A percentile compares a stretch with the other conserved stretches of the same genome.
phyloP scores from a whole-genome alignment of 2,113 vertebrate genomes.

The Tetraodon nigroviridis region DNA sequence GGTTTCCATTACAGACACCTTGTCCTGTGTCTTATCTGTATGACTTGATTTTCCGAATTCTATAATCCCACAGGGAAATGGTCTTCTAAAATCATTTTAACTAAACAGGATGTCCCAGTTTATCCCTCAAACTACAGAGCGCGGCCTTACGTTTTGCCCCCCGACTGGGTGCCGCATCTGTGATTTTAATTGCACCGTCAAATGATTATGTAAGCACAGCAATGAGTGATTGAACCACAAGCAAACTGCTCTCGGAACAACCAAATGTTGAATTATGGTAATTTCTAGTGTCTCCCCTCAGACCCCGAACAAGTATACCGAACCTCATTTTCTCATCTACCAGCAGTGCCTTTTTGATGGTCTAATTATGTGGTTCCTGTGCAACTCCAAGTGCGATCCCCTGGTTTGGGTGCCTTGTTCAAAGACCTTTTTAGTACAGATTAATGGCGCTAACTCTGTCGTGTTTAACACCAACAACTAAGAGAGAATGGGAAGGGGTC shows the following conservation, averaged over 20 bases:
- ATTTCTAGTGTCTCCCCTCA: conserved; percentile 28
- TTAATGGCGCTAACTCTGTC: conserved; percentile 48
- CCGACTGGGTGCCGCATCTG: conserved; percentile 29
- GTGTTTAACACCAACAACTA: conserved; percentile 59
- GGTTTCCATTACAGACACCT: conserved; percentile 53
- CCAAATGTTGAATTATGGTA: conserved; percentile 44
- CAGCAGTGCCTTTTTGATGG: neutral
- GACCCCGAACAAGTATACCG: conserved; percentile 15
- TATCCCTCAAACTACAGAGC: no score
- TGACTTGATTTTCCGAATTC: conserved; percentile 8
- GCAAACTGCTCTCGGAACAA: conserved; percentile 31
- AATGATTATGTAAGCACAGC: conserved; percentile 48
- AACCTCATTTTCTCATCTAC: conserved; percentile 12
- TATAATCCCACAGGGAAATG: neutral
- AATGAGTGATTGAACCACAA: conserved; percentile 25
- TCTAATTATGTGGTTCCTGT: conserved; percentile 9
- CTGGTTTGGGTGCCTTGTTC: conserved; percentile 35
- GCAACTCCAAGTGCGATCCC: neutral
- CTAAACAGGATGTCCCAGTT: neutral
- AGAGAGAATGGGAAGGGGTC: conserved; percentile 35
- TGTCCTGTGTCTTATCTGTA: conserved; percentile 33
- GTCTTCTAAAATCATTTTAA: neutral
- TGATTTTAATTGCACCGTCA: conserved; percentile 53
- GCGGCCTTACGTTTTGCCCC: neutral
- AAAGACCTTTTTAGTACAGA: conserved; percentile 52